Evolutionary conservation across 2,888 invertebrate genomes (phyloP), one percentile per base, ranked within the genome.

Genomic region (Galerucella calmariensis): DNA sequence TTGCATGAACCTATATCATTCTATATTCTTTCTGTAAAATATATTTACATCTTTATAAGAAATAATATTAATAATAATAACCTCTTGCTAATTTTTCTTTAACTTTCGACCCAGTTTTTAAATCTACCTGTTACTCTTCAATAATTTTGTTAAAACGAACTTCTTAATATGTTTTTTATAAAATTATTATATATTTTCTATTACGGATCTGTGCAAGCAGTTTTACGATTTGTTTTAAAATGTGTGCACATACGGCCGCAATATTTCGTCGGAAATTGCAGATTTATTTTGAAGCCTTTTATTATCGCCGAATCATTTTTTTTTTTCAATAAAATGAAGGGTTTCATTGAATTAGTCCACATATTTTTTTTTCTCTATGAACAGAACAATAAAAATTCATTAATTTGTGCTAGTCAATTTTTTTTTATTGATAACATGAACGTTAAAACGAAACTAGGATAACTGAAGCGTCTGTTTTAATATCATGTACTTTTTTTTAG

Each of bases 231-330:
- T 75, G 75, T 77, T 77, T 77, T 74, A 68, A 72, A 77, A 77
- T 70, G 67, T 24, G 62, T 67, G 70, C 72, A 65, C 77, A 77
- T 77, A 74, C 72, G 69, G 74, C 69, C 68, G 66, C 71, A 74
- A 75, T 77, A 75, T 77, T 71, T 77, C 75, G 74, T 72, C 72
- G 77, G 75, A 77, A 75, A 74, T 67, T 65, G 70, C 61, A 69
- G 75, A 74, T 74, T 70, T 72, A 74, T 77, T 74, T 77, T 63
- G 44, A 69, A 61, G 69, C 24, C 51, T 59, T 69, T 69, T 61
- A 62, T 69, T 69, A 69, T 68, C 58, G 48, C 16, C 46, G n/a
- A 12, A 41, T 16, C 35, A 10, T 27, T 62, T 62, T 62, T 62
- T n/a, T n/a, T 62, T 61, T 59, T 61, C 24, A 46, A 2, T 16